Base-by-base conservation (phyloP, 2,113 vertebrate species). In the Drymodes brunneopygia region DNA sequence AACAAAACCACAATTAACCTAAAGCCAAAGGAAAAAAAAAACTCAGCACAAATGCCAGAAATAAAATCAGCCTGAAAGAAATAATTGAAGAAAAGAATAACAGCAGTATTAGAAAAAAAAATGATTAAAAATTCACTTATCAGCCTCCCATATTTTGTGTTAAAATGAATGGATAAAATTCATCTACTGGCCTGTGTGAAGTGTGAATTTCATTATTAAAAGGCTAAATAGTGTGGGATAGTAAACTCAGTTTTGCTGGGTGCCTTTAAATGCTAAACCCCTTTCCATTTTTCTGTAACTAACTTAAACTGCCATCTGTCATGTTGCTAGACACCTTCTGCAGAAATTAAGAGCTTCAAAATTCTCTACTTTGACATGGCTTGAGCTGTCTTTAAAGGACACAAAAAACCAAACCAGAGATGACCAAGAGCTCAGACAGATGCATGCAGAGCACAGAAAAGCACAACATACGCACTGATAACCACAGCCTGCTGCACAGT, bases 81-180 rank as follows among this genome's bases (percentile, higher is more conserved):
- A 57, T 36, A 65, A 51, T 7, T 66, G 38, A 84, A 91, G 23
- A 86, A 77, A 38, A 61, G 7, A 9, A 24, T 22, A 70, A 61
- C 4, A 5, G 3, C 7, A 56, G 8, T 61, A 36, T 1, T 69
- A 57, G 48, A 66, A 86, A 60, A 45, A 73, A 57, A 53, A 66
- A 1, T 1, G 9, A 66, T 35, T 47, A 31, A 90, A 93, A 81
- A 56, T 24, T 15, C 15, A 53, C 10, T 58, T 64, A 40, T 7
- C 10, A 70, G 45, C 4, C 0, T 5, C 3, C 0, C 2, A 0
- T 61, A 65, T 40, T 82, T 91, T 3, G 3, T 7, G 1, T 57
- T 56, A 75, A 56, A 48, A 77, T 25, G 5, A 79, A 56, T 27
- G 8, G 53, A 56, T n/a, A 80, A 64, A 47, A 72, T n/a, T 72